Conservation (phyloP, 2,113 vertebrate genomes). For the Ceratotherium simum region DNA sequence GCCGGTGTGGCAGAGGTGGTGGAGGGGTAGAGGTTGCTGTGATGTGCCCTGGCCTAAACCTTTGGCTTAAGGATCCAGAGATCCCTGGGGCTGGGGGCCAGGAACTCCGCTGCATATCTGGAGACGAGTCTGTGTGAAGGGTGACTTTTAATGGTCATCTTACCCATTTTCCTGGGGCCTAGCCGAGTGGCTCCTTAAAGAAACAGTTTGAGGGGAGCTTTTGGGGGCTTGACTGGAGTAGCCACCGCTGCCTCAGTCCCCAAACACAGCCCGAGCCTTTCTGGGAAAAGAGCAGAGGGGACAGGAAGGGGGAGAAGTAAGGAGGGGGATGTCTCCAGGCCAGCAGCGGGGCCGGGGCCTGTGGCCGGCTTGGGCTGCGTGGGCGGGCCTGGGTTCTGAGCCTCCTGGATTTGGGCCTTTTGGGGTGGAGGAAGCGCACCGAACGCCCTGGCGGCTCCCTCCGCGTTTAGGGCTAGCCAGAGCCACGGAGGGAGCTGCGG, state of each 20-base stretch:
- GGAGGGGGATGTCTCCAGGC: neutral
- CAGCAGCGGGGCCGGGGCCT: neutral
- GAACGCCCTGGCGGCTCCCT: neutral
- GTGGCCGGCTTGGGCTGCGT: neutral
- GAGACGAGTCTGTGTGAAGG: neutral
- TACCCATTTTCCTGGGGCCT: neutral
- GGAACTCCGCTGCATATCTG: neutral
- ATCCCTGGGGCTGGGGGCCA: neutral
- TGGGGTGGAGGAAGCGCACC: neutral
- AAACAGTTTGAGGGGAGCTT: conserved; percentile 19
- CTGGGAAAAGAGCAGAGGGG: neutral
- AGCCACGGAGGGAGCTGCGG: neutral
- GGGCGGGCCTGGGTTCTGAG: neutral
- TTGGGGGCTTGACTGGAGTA: neutral
- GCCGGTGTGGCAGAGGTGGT: neutral
- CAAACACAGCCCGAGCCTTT: neutral
- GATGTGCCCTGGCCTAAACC: conserved; percentile 8
- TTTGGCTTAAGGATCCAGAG: neutral
- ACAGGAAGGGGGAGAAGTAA: neutral
- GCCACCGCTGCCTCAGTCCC: neutral
- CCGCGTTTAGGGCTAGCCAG: neutral
- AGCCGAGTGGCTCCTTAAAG: conserved; percentile 16
- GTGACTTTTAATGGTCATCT: conserved; percentile 58
- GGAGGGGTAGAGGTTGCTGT: neutral
- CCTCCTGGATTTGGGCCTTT: neutral